Base-by-base conservation (phyloP, 2,113 vertebrate genomes). In the Prionailurus viverrinus region DNA sequence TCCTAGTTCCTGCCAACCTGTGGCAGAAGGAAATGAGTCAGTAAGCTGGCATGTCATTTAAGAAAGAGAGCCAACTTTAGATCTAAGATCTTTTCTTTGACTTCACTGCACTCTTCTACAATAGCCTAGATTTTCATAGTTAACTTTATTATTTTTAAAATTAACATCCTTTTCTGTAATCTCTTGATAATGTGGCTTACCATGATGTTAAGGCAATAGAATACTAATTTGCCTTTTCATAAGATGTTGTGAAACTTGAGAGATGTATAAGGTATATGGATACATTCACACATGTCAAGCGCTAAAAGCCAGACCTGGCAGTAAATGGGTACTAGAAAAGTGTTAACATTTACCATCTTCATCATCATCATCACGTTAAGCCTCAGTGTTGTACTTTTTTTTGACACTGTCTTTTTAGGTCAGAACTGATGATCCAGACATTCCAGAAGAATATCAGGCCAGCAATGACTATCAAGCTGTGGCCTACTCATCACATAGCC, bases 401-500 rank as follows among this genome's bases (percentile, higher is more conserved):
- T 61, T 84, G 33, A 1, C 55, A 27, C 14, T 97, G 0, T 88
- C 45, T 96, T 96, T 92, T 96, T 86, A 99, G 99, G 98, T 99
- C 65, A 96, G 94, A 98, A 99, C 99, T 3, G 98, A 91, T 13
- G 99, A 99, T 92, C 2, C 95, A 0, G 11, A 0, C 7, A 98
- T 99, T 89, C 98, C 98, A 45, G 93, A 97, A 8, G 95, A 97
- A 86, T 99, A 98, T 80, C 99, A 99, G 98, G 99, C 99, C 21
- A 96, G 68, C 33, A 97, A 98, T 91, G 90, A 3, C 5, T 98
- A 99, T 41, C 97, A 89, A 31, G 98, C 99, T 3, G 97, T 80
- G 85, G 98, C 99, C 19, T 99, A 99, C 83, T 83, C 97, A 31
- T 99, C 99, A 0, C 94, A 96, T 25, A 99, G 99, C 87, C 97